These are phyloP conservation scores for Eupsilia transversa DNA, from an alignment of 2,888 invertebrate genomes.

Conservation along the genomic window DNA sequence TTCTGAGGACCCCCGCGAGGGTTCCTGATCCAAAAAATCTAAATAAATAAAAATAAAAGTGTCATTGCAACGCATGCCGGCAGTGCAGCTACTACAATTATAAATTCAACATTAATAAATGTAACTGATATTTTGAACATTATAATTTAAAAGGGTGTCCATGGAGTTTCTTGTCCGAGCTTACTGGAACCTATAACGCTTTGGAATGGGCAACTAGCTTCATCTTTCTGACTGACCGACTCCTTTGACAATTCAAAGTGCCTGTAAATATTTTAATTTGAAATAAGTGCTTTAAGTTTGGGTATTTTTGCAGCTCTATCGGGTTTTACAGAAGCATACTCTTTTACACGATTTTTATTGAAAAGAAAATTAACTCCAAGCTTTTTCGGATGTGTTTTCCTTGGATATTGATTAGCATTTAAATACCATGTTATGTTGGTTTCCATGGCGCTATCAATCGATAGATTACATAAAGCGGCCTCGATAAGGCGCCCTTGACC, in stretches of 20 bases:
- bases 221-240: background rate
- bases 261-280: too few species aligned
- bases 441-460: constrained; percentile 33
- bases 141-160: background rate
- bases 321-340: background rate
- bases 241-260: background rate
- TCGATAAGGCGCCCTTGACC: constrained; percentile 58
- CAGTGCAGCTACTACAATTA: too few species aligned
- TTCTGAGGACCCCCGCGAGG: too few species aligned
- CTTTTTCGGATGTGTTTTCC: background rate
- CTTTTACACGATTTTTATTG: background rate
- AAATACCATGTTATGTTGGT: constrained; percentile 14
- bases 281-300: background rate
- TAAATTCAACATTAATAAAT: background rate
- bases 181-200: too few species aligned
- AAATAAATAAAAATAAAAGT: too few species aligned
- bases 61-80: too few species aligned
- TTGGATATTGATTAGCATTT: constrained; percentile 30
- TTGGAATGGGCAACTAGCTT: background rate
- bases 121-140: background rate
- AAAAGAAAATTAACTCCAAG: constrained; percentile 7
- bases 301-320: background rate
- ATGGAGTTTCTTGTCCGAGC: background rate
- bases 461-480: constrained; percentile 35
- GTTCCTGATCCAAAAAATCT: too few species aligned